Conservation (phyloP, 2,113 vertebrate genomes). For the Apistogramma diplotaenia region DNA sequence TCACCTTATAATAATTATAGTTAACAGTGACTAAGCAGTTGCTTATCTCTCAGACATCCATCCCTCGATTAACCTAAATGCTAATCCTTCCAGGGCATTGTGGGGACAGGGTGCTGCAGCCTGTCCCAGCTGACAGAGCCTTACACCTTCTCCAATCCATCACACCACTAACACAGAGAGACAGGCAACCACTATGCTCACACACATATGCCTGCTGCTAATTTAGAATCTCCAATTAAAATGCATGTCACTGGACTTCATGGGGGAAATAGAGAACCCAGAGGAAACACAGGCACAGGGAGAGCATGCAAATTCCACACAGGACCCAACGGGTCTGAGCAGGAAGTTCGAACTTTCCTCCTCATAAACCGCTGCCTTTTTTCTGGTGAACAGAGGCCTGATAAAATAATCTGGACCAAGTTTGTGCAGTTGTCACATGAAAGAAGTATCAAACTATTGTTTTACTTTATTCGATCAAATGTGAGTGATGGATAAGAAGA, state of each 20-base stretch:
- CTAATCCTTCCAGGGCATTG: neutral
- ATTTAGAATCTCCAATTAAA: neutral
- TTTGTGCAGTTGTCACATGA: neutral
- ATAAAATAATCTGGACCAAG: too few relatives aligned
- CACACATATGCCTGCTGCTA: neutral
- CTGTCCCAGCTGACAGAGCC: neutral
- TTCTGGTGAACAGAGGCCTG: neutral
- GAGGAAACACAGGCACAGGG: neutral
- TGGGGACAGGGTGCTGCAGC: neutral
- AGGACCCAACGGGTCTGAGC: neutral
- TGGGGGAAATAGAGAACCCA: neutral
- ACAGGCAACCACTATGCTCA: neutral
- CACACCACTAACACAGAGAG: neutral
- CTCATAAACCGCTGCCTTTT: neutral
- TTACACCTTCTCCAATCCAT: neutral
- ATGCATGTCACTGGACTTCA: neutral
- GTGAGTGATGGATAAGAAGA: neutral
- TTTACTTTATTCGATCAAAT: neutral
- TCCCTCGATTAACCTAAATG: neutral
- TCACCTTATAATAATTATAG: neutral
- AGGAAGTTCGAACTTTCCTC: neutral
- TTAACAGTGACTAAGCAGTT: neutral
- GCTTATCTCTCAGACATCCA: neutral
- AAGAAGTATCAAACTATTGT: neutral
- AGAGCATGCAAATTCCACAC: fast-evolving